Conservation (phyloP, 2,888 invertebrate species). For the Agrenia bidenticulata region DNA sequence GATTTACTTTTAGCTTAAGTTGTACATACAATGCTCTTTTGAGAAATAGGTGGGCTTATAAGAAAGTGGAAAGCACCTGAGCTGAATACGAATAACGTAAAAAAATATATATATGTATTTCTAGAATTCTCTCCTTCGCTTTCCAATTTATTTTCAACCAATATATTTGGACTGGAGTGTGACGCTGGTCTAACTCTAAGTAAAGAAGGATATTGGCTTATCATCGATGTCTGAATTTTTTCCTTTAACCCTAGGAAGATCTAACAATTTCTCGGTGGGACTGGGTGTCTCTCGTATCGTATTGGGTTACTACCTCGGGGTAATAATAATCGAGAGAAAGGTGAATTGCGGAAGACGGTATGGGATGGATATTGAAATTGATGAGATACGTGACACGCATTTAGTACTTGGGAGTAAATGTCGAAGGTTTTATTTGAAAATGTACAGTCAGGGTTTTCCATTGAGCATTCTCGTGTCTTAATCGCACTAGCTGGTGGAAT, state of each 20-base stretch:
- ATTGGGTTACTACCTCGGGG: neutral
- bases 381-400: conserved; percentile 21
- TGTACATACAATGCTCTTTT: neutral
- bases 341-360: conserved; percentile 5
- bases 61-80: neutral
- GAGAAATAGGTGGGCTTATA: neutral
- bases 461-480: no score
- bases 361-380: conserved; percentile 22
- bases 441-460: no score
- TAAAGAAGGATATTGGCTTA: conserved; percentile 1
- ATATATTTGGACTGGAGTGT: neutral
- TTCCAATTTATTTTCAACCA: neutral
- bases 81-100: neutral
- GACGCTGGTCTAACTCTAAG: neutral
- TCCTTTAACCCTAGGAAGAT: neutral
- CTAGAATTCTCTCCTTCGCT: neutral
- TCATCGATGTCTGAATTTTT: neutral
- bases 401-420: neutral
- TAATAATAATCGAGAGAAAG: conserved; percentile 7
- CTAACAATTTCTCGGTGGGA: neutral
- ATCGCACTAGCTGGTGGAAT: no score
- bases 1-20: neutral
- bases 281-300: neutral
- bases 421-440: no score
- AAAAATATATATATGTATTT: neutral